Evolutionary conservation across 2,113 vertebrate genomes (phyloP).

Genomic region (Ictidomys tridecemlineatus): DNA sequence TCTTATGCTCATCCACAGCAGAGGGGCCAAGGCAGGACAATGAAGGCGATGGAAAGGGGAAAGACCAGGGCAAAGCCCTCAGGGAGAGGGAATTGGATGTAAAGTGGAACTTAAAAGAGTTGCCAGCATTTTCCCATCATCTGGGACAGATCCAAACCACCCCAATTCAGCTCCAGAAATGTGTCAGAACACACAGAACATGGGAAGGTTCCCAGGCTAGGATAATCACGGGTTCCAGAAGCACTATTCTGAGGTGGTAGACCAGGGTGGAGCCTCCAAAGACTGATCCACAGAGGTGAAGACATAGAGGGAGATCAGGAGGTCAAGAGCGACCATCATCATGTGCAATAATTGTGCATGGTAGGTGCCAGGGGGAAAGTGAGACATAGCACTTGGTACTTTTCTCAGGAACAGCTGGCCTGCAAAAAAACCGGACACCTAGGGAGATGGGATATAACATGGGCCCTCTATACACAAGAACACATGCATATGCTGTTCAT

Average conservation of each 20-base stretch:
- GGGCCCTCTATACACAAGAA: background rate
- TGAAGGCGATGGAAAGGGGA: background rate
- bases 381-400: background rate
- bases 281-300: background rate
- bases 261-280: background rate
- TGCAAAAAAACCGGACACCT: background rate
- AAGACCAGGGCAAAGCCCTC: background rate
- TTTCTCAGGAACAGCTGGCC: background rate
- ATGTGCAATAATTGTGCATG: rapidly evolving
- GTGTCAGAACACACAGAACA: background rate
- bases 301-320: background rate
- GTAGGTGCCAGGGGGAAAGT: background rate
- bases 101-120: background rate
- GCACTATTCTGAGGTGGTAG: too few species aligned
- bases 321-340: background rate
- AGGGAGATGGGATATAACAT: background rate
- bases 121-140: background rate
- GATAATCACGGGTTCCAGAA: background rate
- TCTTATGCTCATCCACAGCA: background rate
- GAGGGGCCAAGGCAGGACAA: background rate
- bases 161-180: background rate
- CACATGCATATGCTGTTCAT: too few species aligned
- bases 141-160: background rate
- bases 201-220: background rate
- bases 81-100: rapidly evolving